These are phyloP conservation scores for Spisula subtruncata DNA, from an alignment of 2,888 invertebrate genomes.

Conservation along the genomic window DNA sequence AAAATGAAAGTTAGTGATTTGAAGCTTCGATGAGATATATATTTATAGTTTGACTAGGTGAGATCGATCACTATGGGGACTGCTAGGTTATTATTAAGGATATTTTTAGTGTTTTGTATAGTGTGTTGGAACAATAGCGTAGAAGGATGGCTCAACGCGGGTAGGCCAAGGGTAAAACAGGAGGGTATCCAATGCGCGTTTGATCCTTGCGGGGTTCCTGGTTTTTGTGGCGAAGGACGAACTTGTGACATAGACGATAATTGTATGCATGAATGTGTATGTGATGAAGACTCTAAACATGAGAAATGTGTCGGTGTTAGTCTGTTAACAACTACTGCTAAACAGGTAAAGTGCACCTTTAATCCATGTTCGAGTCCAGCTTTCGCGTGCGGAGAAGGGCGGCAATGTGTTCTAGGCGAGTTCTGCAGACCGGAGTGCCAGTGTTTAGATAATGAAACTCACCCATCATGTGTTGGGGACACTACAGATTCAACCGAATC, in stretches of 20 bases:
- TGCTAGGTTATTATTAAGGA: neutral
- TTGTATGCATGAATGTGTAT: constrained; percentile 54
- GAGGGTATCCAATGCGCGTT: constrained; percentile 54
- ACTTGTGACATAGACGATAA: constrained; percentile 53
- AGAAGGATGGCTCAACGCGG: constrained; percentile 27
- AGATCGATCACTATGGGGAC: neutral
- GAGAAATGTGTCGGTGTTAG: constrained; percentile 30
- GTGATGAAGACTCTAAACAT: constrained; percentile 40
- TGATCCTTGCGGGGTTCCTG: constrained; percentile 56
- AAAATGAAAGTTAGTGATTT: too few species aligned
- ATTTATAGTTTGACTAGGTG: neutral
- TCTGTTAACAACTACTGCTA: constrained; percentile 32
- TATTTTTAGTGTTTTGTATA: neutral
- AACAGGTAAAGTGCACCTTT: constrained; percentile 35
- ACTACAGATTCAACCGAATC: constrained; percentile 1
- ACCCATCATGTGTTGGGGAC: constrained; percentile 33
- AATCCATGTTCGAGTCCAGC: constrained; percentile 51
- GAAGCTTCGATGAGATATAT: too few species aligned
- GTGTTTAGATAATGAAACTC: constrained; percentile 50
- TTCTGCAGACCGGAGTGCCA: constrained; percentile 52
- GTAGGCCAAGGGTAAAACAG: neutral
- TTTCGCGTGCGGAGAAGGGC: constrained; percentile 46
- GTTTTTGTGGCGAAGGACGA: constrained; percentile 55
- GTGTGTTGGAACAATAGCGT: neutral
- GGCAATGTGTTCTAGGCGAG: constrained; percentile 45